Base-by-base conservation (phyloP, 2,797 vertebrate genomes). In the Acrossocheilus wenchowensis region DNA sequence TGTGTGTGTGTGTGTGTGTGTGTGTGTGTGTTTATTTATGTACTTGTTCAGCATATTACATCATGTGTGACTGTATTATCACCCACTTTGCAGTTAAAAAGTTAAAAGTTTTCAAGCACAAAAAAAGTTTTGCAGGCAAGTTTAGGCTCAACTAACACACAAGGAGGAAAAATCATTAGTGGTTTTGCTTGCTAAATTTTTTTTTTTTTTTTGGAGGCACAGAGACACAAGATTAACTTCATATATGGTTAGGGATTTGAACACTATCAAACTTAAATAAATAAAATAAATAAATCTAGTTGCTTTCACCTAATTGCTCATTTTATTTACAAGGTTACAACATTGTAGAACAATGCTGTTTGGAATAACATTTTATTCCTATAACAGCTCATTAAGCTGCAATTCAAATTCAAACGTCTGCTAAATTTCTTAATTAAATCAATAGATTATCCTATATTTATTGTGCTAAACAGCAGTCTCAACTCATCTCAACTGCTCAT, bases 351-450 rank as follows among this genome's bases (percentile, higher is more conserved):
- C 26, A 83, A 74, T 60, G 39, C 2, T 73, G n/a, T 84, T 84
- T 54, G 34, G 21, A 68, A 50, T 54, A 78, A 54, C 36, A 10
- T 54, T 14, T 41, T 78, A 69, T 78, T 84, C 17, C 23, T 30
- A 52, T 21, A 57, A 78, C 30, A 54, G 45, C 73, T 68, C 83
- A 78, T 84, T 84, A 54, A 48, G 23, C 72, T 48, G 39, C 26
- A 48, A 43, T 54, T 57, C 48, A 82, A 72, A 79, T 64, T 64
- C 39, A 52, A 71, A 82, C 6, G 43, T 66, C 12, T 68, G 73
- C 57, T 54, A 50, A 52, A 52, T 52, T 54, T 52, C 45, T 36
- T 30, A 78, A 84, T 78, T 78, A 78, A 84, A 78, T 66, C 73
- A 52, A 69, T 68, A 78, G 57, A 78, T 78, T 64, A 30, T 30